Evolutionary conservation across 1,140 invertebrate species (phyloP), one percentile per base, ranked within the genome.

Genomic region (Notospermus geniculatus): DNA sequence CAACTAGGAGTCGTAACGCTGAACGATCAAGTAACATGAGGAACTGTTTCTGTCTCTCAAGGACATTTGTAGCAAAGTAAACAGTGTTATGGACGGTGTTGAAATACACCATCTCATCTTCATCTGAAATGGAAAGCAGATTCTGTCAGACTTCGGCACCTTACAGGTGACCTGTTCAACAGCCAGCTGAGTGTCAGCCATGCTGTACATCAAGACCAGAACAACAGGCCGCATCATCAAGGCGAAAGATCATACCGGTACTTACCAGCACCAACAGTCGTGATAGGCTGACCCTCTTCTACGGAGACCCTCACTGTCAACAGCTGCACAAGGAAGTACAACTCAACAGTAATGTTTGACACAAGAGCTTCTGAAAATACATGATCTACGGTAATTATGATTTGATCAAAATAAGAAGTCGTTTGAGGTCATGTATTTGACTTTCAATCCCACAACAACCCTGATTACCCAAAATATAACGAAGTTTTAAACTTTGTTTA

Each of bases 301-400:
- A n/a, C 4, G 19, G 45, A 55, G 43, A 68, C 70, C 25, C 63
- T 62, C 2, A 73, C 64, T 54, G 82, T 84, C 32, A 87, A 68
- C 22, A 88, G 72, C 25, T 84, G 80, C 46, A 86, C 77, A 5
- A 87, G 68, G 73, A 86, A 87, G 74, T 86, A 85, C 29, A 88
- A 71, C 76, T 87, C 86, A 58, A 83, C 82, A 65, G 83, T 82
- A 17, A 85, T 71, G 77, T 86, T 87, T 17, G 84, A 70, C 28
- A 86, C 80, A 32, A 86, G 75, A 71, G 84, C 82, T 52, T 76
- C 75, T 77, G 62, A 46, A 65, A 58, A 61, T 54, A 79, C 72
- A 62, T 70, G n/a, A n/a, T n/a, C n/a, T n/a, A n/a, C n/a, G n/a
- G n/a, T n/a, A n/a, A n/a, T n/a, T n/a, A n/a, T n/a, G n/a, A n/a